Base-by-base conservation (phyloP, 2,888 invertebrate species). In the Tromatobia lineatoria region DNA sequence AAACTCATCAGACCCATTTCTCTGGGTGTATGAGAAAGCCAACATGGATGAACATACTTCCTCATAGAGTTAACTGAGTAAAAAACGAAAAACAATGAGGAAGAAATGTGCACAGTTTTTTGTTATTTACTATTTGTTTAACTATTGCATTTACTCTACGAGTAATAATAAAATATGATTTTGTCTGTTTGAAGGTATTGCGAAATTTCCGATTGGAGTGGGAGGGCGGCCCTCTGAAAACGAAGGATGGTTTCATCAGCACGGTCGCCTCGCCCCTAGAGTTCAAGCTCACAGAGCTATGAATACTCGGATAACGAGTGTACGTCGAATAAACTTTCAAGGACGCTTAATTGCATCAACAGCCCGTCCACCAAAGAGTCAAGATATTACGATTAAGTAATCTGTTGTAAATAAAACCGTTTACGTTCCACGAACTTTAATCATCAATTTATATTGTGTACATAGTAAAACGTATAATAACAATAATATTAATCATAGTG, bases 241-340 rank as follows among this genome's bases (percentile, higher is more conserved):
- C 96, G 92, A 96, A 96, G 92, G 96, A 96, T 78, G 96, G 96
- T 85, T 96, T 97, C 75, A 97, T 97, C 64, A 97, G 97, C 90
- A 95, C 96, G 81, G 96, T 97, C 15, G 95, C 95, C 90, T 96
- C 97, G 89, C 96, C 97, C 52, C 93, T 97, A 82, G 95, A 95
- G 93, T 97, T 97, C 91, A 95, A 95, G 76, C 47, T 86, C 18
- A 83, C 61, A 13, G 86, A 87, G 77, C 34, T 85, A 20, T 83
- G 59, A 86, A 52, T 59, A 38, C 10, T 29, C 45, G 42, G n/a
- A 34, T 34, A 59, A 54, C 50, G 34, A 66, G 42, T 25, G 66
- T 45, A 25, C 23, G 15, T 11, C 23, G 66, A 64, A 34, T 38
- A 38, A 57, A 57, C 23, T 25, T 38, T 18, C 61, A 8, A 64